These are phyloP conservation scores for Magallana angulata DNA, from an alignment of 1,140 invertebrate genomes.

Conservation along the genomic window DNA sequence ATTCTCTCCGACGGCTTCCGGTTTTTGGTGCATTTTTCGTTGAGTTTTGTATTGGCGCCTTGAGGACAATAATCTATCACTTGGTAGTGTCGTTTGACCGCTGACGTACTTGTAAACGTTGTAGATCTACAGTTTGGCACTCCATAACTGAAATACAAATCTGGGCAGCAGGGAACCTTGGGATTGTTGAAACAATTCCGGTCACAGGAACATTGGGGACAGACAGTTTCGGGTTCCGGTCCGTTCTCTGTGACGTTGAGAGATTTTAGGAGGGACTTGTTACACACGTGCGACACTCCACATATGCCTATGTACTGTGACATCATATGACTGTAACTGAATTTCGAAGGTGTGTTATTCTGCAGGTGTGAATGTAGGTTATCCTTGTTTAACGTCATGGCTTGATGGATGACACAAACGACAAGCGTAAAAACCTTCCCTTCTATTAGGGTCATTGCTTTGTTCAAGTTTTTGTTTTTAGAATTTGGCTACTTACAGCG, in stretches of 20 bases:
- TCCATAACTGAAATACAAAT: constrained; percentile 1
- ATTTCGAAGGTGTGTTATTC: not conserved
- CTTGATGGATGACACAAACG: too few relatives aligned
- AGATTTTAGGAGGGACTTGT: not conserved
- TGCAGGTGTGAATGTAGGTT: not conserved
- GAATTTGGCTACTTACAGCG: too few relatives aligned
- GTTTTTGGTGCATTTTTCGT: not conserved
- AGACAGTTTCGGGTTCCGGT: not conserved
- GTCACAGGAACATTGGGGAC: not conserved
- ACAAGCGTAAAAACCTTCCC: not conserved
- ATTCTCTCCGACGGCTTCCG: not conserved
- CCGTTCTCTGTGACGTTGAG: not conserved
- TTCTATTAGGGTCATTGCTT: not conserved
- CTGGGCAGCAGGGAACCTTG: not conserved
- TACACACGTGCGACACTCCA: not conserved
- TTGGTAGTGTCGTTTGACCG: not conserved
- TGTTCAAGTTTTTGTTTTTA: not conserved
- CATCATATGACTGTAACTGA: not conserved
- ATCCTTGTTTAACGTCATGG: too few relatives aligned
- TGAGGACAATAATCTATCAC: not conserved
- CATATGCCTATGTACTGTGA: not conserved
- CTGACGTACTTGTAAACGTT: not conserved
- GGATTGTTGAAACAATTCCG: not conserved
- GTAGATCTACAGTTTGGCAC: not conserved
- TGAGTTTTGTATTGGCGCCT: not conserved